These are phyloP conservation scores for Oreochromis niloticus DNA, from an alignment of 2,113 vertebrate genomes.

Conservation along the genomic window DNA sequence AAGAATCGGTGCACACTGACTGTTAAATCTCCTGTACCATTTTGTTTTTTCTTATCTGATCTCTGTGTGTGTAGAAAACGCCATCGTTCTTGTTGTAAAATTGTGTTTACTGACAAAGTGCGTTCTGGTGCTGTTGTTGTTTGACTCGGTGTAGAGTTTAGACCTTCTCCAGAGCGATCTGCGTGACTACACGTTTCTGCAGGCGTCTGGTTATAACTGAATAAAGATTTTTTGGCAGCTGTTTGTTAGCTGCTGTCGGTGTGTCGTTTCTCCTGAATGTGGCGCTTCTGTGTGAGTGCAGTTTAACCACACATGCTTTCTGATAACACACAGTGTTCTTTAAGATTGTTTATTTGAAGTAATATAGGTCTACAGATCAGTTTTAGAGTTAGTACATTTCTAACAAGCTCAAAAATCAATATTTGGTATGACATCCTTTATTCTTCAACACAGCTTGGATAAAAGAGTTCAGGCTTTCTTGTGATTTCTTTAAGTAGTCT, in stretches of 20 bases:
- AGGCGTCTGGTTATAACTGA: constrained; percentile 53
- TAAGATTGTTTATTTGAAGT: background rate
- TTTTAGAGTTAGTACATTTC: background rate
- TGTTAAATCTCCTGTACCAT: constrained; percentile 65
- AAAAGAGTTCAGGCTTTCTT: background rate
- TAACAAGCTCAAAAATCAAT: background rate
- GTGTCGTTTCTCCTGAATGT: background rate
- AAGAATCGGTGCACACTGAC: constrained; percentile 62
- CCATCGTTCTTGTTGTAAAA: constrained; percentile 66
- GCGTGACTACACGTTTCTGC: constrained; percentile 39
- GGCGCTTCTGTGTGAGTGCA: background rate
- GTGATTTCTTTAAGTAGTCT: background rate
- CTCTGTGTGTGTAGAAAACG: constrained; percentile 60
- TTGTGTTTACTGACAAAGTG: constrained; percentile 66
- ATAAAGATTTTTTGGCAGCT: constrained; percentile 71
- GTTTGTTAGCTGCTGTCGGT: constrained; percentile 58
- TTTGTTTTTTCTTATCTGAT: background rate
- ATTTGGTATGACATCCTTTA: background rate
- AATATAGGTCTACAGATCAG: background rate
- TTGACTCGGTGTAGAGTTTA: constrained; percentile 46
- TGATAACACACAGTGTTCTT: background rate
- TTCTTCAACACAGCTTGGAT: background rate
- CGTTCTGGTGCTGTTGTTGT: constrained; percentile 67
- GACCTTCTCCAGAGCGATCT: constrained; percentile 39
- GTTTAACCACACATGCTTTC: background rate